Percentiles rank a stretch among this genome's conserved stretches.
Evolutionary conservation across 2,888 invertebrate species (phyloP).

Genomic region (Iphiclides podalirius): DNA sequence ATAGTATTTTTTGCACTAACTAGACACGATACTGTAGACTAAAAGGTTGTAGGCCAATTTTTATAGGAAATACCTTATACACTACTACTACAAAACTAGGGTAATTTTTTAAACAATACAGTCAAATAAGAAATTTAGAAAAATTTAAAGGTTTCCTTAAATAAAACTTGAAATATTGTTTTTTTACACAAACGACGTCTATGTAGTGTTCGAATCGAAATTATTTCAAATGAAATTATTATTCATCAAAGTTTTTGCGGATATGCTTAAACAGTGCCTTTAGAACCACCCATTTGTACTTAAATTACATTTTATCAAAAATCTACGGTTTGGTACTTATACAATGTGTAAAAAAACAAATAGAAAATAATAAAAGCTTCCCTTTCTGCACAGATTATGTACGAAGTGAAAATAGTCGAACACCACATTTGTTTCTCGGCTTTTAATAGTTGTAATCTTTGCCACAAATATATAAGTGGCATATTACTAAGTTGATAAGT

Average conservation of each 20-base stretch:
- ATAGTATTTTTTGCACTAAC: background rate
- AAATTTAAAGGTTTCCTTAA: background rate
- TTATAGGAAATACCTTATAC: conserved; percentile 29
- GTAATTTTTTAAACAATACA: conserved; percentile 34
- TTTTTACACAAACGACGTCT: background rate
- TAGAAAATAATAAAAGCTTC: too few relatives aligned
- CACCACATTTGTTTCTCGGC: background rate
- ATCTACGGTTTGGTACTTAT: background rate
- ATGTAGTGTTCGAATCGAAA: background rate
- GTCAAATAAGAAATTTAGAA: conserved; percentile 13
- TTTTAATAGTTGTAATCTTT: background rate
- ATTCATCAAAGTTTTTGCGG: conserved; percentile 4
- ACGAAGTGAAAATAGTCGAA: background rate
- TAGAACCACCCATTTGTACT: conserved; percentile 13
- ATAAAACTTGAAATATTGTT: background rate
- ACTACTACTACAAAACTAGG: conserved; percentile 33
- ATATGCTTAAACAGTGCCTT: conserved; percentile 18
- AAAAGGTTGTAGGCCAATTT: conserved; percentile 19
- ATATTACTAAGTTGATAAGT: background rate
- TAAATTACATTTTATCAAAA: conserved; percentile 3
- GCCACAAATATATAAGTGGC: conserved; percentile 4
- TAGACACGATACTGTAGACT: conserved; percentile 8
- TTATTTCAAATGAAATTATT: conserved; percentile 1
- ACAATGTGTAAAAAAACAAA: background rate
- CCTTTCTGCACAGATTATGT: background rate